Evolutionary conservation across 2,888 invertebrate genomes (phyloP).

Genomic region (Dolichomitus sp.): DNA sequence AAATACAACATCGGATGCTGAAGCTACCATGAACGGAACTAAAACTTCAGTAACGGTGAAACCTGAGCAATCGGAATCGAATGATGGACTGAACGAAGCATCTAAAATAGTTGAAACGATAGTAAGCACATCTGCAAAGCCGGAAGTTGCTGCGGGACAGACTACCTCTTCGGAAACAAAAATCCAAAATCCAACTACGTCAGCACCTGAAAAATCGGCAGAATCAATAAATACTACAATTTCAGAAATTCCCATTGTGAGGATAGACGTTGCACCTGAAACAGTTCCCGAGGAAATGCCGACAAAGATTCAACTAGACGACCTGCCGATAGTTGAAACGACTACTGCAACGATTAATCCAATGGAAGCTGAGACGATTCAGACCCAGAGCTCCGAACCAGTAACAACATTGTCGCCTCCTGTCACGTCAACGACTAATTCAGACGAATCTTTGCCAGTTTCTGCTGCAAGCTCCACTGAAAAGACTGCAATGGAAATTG

Average conservation of each 20-base stretch:
- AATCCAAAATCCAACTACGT: constrained; percentile 13
- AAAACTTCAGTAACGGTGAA: constrained; percentile 35
- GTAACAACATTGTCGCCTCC: constrained; percentile 57
- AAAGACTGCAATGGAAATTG: not conserved
- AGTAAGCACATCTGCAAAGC: constrained; percentile 7
- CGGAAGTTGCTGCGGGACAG: constrained; percentile 10
- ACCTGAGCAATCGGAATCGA: not conserved
- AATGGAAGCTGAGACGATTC: constrained; percentile 20
- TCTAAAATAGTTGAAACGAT: constrained; percentile 32
- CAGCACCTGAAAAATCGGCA: not conserved
- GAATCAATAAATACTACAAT: constrained; percentile 63
- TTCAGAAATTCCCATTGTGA: constrained; percentile 68
- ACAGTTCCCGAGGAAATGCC: constrained; percentile 34
- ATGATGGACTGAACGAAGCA: constrained; percentile 6
- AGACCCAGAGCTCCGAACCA: constrained; percentile 31
- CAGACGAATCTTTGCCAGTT: not conserved
- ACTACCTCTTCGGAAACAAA: constrained; percentile 21
- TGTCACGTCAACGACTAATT: constrained; percentile 14
- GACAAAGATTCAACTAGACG: constrained; percentile 65
- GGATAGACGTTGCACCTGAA: constrained; percentile 70
- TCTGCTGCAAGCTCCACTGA: constrained; percentile 23
- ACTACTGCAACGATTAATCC: constrained; percentile 32
- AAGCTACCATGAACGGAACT: constrained; percentile 37
- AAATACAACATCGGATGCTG: not conserved
- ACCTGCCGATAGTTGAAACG: constrained; percentile 63